A percentile compares a stretch with the other conserved stretches of the same genome.
These are phyloP conservation scores for Pseudococcus jackbeardsleyi DNA, from an alignment of 2,888 invertebrate species.

Conservation along the genomic window DNA sequence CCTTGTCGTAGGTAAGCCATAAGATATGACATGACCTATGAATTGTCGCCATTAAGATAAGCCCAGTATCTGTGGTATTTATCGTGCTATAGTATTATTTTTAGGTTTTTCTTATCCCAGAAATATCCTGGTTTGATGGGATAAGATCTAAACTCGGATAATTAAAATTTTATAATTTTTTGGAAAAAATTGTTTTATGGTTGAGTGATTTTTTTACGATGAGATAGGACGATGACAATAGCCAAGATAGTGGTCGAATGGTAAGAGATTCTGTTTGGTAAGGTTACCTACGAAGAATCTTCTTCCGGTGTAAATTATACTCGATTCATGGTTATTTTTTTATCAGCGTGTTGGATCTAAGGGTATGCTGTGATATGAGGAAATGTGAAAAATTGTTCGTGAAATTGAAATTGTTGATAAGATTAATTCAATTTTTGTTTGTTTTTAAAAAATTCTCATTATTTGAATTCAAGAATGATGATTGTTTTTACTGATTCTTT, in stretches of 20 bases:
- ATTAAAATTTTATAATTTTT: neutral
- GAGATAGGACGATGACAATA: neutral
- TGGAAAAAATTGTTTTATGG: neutral
- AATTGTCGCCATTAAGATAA: conserved; percentile 9
- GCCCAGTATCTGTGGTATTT: neutral
- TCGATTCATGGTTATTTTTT: neutral
- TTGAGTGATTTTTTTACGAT: neutral
- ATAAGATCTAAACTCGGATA: neutral
- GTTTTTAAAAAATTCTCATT: no score
- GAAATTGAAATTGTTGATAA: neutral
- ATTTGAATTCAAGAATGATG: no score
- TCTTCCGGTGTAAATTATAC: neutral
- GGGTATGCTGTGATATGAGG: neutral
- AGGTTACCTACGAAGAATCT: neutral
- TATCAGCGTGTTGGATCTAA: neutral
- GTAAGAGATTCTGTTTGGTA: neutral
- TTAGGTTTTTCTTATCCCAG: neutral
- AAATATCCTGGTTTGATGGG: neutral
- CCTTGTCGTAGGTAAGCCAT: neutral
- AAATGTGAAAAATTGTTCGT: neutral
- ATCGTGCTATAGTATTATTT: no score
- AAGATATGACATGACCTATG: conserved; percentile 26
- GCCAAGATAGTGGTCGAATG: neutral
- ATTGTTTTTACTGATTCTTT: no score
- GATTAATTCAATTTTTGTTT: no score